Evolutionary conservation across 2,888 invertebrate species (phyloP).

Genomic region (Leptinotarsa tumamoca): DNA sequence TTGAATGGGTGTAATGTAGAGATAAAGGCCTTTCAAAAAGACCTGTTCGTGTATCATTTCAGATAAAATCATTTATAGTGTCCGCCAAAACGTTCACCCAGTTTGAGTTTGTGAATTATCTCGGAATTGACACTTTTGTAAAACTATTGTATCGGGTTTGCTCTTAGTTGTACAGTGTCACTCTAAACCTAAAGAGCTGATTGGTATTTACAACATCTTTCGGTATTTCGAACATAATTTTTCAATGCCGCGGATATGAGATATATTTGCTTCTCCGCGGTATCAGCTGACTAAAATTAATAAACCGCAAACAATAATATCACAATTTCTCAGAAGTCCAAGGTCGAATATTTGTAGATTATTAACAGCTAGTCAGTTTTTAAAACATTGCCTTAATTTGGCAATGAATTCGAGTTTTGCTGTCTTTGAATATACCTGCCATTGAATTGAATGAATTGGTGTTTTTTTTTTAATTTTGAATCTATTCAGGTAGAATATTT

Average conservation of each 20-base stretch:
- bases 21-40: not conserved
- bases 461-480: no score
- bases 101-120: no score
- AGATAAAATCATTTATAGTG: not conserved
- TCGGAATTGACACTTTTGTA: no score
- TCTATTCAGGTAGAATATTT: no score
- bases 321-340: slow-evolving; percentile 7
- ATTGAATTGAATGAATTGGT: not conserved
- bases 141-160: no score
- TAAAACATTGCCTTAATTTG: not conserved
- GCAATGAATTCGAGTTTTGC: not conserved
- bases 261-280: not conserved
- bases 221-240: not conserved
- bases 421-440: not conserved
- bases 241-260: not conserved
- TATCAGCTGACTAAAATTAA: slow-evolving; percentile 5
- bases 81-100: no score
- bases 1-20: not conserved
- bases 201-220: not conserved
- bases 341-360: slow-evolving; percentile 13
- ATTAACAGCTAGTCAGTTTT: not conserved
- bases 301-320: slow-evolving; percentile 6
- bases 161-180: not conserved
- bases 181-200: not conserved
- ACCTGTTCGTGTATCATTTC: not conserved